A percentile compares a stretch with the other conserved stretches of the same genome.
Conservation (phyloP, 2,797 vertebrate genomes). For the Sebastes alutus region DNA sequence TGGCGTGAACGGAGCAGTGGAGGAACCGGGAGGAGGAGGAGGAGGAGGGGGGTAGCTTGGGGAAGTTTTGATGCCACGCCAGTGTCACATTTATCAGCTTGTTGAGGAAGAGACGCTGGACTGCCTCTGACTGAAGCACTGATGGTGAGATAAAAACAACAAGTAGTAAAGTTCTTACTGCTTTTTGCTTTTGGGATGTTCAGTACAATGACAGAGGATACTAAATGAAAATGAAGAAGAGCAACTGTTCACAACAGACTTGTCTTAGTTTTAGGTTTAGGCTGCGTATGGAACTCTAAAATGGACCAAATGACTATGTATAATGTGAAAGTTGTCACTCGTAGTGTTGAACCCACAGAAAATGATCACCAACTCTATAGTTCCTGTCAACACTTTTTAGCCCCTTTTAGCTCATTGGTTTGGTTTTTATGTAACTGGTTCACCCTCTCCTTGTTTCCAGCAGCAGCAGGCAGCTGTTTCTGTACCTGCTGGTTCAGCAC, state of each 20-base stretch:
- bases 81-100: slow-evolving; percentile 81
- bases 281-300: neutral
- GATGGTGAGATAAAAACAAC: neutral
- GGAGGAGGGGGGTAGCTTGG: neutral
- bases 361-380: too few relatives aligned
- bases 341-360: too few relatives aligned
- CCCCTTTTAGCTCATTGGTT: neutral
- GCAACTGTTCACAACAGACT: neutral
- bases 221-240: neutral
- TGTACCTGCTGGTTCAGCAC: neutral
- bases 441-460: neutral
- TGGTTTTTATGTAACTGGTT: neutral
- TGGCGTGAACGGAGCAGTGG: slow-evolving; percentile 87
- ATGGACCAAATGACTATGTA: too few relatives aligned
- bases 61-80: slow-evolving; percentile 82
- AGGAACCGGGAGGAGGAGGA: slow-evolving; percentile 45
- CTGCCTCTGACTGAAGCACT: slow-evolving; percentile 84
- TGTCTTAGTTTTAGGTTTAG: neutral
- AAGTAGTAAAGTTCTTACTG: neutral
- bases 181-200: neutral
- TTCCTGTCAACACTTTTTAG: neutral
- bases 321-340: too few relatives aligned
- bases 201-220: neutral
- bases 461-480: neutral
- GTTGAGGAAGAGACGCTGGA: slow-evolving; percentile 86